These are phyloP conservation scores for Mythimna lalbum DNA, from an alignment of 2,888 invertebrate species.

Conservation along the genomic window DNA sequence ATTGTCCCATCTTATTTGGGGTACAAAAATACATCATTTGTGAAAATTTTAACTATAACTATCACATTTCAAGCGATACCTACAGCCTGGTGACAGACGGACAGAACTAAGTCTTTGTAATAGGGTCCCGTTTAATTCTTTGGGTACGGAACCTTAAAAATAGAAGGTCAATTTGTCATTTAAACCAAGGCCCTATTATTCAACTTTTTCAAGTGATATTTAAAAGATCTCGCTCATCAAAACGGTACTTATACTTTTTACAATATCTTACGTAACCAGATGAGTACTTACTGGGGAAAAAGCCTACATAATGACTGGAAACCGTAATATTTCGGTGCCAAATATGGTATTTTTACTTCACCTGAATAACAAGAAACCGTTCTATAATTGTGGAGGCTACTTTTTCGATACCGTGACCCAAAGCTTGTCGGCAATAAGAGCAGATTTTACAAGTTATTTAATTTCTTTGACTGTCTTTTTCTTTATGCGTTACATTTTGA, in stretches of 20 bases:
- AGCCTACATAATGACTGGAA: conserved; percentile 10
- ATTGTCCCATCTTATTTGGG: no score
- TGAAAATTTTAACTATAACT: no score
- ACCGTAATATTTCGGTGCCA: conserved; percentile 18
- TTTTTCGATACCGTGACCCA: not conserved
- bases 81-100: no score
- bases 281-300: conserved; percentile 8
- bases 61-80: no score
- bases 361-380: not conserved
- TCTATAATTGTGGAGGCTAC: not conserved
- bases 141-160: no score
- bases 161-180: not conserved
- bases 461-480: not conserved
- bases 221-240: conserved; percentile 31
- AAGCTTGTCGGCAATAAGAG: not conserved
- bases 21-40: no score
- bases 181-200: not conserved
- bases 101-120: no score
- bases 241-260: conserved; percentile 13
- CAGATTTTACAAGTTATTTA: not conserved
- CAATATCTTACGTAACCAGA: conserved; percentile 29
- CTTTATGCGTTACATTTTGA: not conserved
- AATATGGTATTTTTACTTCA: conserved; percentile 9
- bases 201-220: conserved; percentile 42
- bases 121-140: no score